phyloP scores from a whole-genome alignment of 2,888 invertebrate species.

The Cryptocheilus praepositus region DNA sequence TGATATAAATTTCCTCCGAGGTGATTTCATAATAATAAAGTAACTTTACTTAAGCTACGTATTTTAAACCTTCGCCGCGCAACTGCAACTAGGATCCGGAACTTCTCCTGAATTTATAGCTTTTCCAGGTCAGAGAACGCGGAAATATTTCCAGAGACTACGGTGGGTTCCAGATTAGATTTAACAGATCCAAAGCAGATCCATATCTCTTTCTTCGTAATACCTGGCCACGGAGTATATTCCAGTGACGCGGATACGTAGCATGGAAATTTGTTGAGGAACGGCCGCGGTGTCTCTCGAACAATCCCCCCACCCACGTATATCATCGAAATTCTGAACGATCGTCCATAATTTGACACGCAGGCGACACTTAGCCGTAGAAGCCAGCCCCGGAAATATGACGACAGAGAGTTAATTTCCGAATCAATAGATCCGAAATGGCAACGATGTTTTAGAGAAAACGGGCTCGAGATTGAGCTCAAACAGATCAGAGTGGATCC shows the following conservation, averaged over 20 bases:
- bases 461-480: slow-evolving; percentile 14
- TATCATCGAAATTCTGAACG: too few species aligned
- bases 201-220: too few species aligned
- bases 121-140: slow-evolving; percentile 38
- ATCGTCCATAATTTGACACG: too few species aligned
- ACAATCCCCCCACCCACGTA: too few species aligned
- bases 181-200: slow-evolving; percentile 34
- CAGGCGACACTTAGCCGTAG: too few species aligned
- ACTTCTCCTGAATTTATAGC: slow-evolving; percentile 34
- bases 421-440: slow-evolving; percentile 18
- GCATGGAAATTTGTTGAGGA: too few species aligned
- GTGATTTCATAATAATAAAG: slow-evolving; percentile 1
- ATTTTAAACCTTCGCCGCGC: slow-evolving; percentile 19
- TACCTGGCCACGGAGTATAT: too few species aligned
- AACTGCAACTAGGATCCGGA: slow-evolving; percentile 20
- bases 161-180: slow-evolving; percentile 43
- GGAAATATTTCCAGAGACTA: slow-evolving; percentile 34
- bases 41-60: slow-evolving; percentile 7
- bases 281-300: too few species aligned
- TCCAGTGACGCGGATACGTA: too few species aligned
- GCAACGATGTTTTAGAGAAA: slow-evolving; percentile 5
- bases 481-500: slow-evolving; percentile 17
- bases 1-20: too few species aligned
- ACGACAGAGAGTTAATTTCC: slow-evolving; percentile 7
- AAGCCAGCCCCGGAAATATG: neutral